A percentile compares a stretch with the other conserved stretches of the same genome.
phyloP scores from a whole-genome alignment of 1,140 invertebrate genomes.

The Galendromus occidentalis region DNA sequence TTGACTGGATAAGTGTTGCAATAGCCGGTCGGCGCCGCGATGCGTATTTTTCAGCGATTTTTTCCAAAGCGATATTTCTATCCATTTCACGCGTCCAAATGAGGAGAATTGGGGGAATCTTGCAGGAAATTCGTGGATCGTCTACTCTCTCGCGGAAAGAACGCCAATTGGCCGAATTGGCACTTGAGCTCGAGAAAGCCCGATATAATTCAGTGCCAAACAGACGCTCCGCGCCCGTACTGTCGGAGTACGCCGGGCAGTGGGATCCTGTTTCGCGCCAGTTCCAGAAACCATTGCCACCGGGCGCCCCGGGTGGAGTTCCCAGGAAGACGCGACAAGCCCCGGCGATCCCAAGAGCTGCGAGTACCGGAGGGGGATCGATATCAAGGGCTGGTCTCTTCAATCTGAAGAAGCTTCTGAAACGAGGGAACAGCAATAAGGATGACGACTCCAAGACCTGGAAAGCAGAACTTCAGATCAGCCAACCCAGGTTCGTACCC shows the following conservation, averaged over 20 bases:
- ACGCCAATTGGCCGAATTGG: neutral
- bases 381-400: neutral
- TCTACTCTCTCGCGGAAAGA: neutral
- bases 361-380: neutral
- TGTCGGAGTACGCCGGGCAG: neutral
- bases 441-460: neutral
- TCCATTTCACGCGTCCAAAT: no score
- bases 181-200: neutral
- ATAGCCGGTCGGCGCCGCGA: no score
- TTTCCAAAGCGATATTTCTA: no score
- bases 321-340: neutral
- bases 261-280: neutral
- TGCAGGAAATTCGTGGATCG: neutral
- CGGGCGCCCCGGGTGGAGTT: neutral
- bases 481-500: neutral
- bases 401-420: neutral
- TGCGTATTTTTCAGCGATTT: no score
- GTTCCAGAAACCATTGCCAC: neutral
- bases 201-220: slow-evolving; percentile 6
- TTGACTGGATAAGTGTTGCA: no score
- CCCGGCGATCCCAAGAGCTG: neutral
- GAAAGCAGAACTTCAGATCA: slow-evolving; percentile 1
- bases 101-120: neutral
- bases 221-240: neutral
- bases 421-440: neutral